Percentiles rank a stretch among this genome's conserved stretches.
phyloP scores from a whole-genome alignment of 2,113 vertebrate genomes.

The Lontra canadensis region DNA sequence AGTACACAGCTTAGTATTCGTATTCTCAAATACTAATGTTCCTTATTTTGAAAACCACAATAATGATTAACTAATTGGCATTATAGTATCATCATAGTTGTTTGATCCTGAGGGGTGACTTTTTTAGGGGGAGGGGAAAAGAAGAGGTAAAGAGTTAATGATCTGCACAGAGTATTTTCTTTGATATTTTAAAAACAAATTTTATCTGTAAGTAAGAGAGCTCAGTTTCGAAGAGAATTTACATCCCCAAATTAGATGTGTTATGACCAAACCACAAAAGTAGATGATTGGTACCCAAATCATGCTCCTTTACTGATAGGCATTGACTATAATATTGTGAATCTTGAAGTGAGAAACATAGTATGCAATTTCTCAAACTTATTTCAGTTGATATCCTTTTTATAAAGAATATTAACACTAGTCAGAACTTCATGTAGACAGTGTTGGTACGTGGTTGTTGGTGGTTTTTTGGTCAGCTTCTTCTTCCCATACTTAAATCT shows the following conservation, averaged over 20 bases:
- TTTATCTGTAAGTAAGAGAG: not conserved
- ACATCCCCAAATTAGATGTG: not conserved
- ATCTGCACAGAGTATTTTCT: not conserved
- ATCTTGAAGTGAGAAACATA: not conserved
- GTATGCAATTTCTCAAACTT: not conserved
- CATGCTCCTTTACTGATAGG: not conserved
- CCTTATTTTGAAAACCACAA: constrained; percentile 65
- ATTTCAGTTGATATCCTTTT: not conserved
- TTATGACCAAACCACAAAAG: not conserved
- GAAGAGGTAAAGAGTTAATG: not conserved
- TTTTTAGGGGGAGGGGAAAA: not conserved
- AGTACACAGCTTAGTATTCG: constrained; percentile 37
- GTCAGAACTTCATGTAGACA: not conserved
- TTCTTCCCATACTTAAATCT: not conserved
- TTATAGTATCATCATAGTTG: constrained; percentile 21
- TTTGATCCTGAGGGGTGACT: constrained; percentile 2
- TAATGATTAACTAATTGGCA: constrained; percentile 67
- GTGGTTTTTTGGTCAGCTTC: not conserved
- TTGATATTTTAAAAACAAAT: constrained; percentile 13
- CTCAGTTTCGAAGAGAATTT: constrained; percentile 14
- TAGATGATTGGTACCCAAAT: not conserved
- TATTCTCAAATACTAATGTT: constrained; percentile 62
- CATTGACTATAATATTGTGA: not conserved
- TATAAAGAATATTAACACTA: not conserved
- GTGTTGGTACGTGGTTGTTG: not conserved